Conservation (phyloP, 2,797 vertebrate species). For the Pangasius mekongensis region DNA sequence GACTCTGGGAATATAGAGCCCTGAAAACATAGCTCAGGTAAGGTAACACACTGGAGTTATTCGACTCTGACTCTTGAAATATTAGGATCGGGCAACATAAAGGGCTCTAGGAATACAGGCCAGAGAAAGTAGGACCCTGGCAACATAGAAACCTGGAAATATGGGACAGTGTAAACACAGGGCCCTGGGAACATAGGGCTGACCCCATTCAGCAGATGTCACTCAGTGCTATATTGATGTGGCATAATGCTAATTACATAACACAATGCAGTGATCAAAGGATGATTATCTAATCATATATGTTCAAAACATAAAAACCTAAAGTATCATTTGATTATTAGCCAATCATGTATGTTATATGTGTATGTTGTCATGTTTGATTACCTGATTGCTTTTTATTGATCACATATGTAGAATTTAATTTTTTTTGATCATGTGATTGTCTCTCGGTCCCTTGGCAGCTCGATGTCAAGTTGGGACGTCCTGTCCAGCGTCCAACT, state of each 20-base stretch:
- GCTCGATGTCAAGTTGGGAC: slow-evolving; percentile 82
- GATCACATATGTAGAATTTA: slow-evolving; percentile 42
- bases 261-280: neutral
- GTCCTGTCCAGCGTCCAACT: slow-evolving; percentile 76
- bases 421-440: slow-evolving; percentile 50
- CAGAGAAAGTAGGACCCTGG: no score
- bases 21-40: no score
- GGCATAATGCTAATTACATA: neutral
- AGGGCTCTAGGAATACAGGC: no score
- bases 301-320: neutral
- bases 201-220: neutral
- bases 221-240: neutral
- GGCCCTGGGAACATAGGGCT: neutral
- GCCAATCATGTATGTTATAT: neutral
- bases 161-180: no score
- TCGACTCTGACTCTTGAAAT: no score
- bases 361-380: neutral
- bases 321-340: neutral
- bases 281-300: neutral
- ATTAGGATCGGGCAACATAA: no score
- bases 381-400: neutral
- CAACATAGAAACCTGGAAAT: neutral
- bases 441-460: slow-evolving; percentile 71
- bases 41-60: no score
- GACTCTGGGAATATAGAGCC: no score